Conservation (phyloP, 2,797 vertebrate genomes). For the Arremon brunneinucha region DNA sequence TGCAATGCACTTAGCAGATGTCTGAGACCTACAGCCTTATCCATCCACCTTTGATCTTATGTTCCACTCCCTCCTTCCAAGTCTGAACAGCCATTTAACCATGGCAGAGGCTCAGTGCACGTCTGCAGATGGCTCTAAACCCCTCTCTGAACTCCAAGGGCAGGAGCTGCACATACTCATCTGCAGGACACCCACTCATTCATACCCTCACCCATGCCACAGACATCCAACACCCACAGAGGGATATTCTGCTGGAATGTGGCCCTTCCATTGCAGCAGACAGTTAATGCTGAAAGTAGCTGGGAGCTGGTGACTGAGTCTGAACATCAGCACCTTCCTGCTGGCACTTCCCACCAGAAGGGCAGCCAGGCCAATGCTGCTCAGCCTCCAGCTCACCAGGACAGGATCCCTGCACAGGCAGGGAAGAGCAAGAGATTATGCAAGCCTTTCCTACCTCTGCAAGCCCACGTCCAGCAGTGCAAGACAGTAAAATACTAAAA, state of each 20-base stretch:
- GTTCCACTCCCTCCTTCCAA: not conserved
- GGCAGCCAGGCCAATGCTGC: not conserved
- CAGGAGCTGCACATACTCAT: not conserved
- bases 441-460: not conserved
- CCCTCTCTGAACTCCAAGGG: not conserved
- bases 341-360: not conserved
- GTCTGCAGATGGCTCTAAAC: not conserved
- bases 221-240: not conserved
- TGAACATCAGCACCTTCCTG: not conserved
- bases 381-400: not conserved
- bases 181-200: not conserved
- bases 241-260: not conserved
- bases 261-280: not conserved
- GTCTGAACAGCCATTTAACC: not conserved
- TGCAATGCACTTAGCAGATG: constrained; percentile 27
- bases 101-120: not conserved
- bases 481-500: not conserved
- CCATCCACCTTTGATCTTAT: not conserved
- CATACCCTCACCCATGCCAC: not conserved
- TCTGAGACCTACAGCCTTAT: not conserved
- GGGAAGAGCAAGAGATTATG: not conserved
- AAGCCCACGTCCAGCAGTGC: not conserved
- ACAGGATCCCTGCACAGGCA: not conserved
- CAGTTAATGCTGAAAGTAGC: not conserved
- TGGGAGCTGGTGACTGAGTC: not conserved